Evolutionary conservation across 64 coral and sea anemone species (phyloP).

Genomic region (Montipora cactus): DNA sequence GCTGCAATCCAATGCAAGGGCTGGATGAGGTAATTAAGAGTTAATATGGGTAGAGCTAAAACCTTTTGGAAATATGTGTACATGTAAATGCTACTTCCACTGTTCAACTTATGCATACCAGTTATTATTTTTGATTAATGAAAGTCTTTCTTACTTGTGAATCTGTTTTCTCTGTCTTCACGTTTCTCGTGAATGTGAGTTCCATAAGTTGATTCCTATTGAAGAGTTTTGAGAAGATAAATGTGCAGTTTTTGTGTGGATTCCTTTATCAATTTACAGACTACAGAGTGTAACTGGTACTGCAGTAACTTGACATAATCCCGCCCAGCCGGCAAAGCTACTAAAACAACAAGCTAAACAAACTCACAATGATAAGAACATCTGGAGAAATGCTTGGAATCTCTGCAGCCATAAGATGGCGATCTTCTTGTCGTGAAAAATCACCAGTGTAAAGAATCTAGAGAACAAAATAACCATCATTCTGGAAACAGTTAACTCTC

Average conservation of each 20-base stretch:
- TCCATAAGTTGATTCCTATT: conserved; percentile 97
- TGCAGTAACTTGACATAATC: no score
- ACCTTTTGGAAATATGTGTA: no score
- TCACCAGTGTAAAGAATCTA: conserved; percentile 99
- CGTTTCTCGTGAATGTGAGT: conserved; percentile 98
- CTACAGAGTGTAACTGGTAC: no score
- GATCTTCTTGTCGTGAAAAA: conserved; percentile 98
- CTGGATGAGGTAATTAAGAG: no score
- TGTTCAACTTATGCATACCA: no score
- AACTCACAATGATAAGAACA: conserved; percentile 94
- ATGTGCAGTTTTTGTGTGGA: background rate
- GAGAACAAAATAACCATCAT: background rate
- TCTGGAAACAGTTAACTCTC: no score
- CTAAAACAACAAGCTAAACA: background rate
- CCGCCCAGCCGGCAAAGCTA: no score
- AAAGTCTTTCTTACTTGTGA: conserved; percentile 77
- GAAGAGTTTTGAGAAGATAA: background rate
- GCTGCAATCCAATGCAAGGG: no score
- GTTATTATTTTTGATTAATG: no score
- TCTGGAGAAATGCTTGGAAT: conserved; percentile 97
- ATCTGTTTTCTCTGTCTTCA: conserved; percentile 95
- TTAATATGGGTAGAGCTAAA: no score
- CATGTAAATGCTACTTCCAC: background rate
- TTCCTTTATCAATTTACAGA: no score
- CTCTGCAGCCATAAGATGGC: conserved; percentile 99